These are phyloP conservation scores for Ophraella communa DNA, from an alignment of 2,888 invertebrate species.

Conservation along the genomic window DNA sequence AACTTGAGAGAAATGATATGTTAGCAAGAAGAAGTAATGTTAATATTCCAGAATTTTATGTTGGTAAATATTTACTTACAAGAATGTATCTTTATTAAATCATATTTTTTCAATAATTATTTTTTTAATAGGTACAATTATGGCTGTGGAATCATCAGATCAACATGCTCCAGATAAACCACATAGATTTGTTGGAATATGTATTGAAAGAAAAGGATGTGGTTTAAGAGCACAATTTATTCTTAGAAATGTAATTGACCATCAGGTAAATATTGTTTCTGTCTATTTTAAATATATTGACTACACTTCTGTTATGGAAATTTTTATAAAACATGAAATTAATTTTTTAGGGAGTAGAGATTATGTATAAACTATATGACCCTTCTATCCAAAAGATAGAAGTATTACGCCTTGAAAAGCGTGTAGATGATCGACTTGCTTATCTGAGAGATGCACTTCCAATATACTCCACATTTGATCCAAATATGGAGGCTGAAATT, in stretches of 20 bases:
- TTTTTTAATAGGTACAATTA: constrained; percentile 72
- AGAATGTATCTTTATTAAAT: no score
- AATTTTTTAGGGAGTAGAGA: constrained; percentile 63
- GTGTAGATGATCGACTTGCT: constrained; percentile 85
- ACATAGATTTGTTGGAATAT: constrained; percentile 92
- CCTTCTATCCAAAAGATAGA: constrained; percentile 90
- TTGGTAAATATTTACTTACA: constrained; percentile 75
- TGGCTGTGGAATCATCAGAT: constrained; percentile 89
- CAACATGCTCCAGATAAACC: constrained; percentile 83
- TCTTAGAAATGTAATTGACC: constrained; percentile 91
- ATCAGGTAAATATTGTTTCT: constrained; percentile 62
- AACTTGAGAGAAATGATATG: constrained; percentile 93
- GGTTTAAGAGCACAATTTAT: constrained; percentile 87
- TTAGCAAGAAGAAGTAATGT: constrained; percentile 79
- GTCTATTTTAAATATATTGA: background rate
- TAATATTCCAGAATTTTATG: constrained; percentile 97
- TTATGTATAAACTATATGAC: constrained; percentile 89
- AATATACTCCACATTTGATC: constrained; percentile 91
- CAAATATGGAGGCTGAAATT: constrained; percentile 87
- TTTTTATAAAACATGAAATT: background rate
- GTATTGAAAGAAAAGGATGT: constrained; percentile 82
- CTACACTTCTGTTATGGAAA: background rate
- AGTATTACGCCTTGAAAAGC: constrained; percentile 89
- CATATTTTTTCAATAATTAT: background rate
- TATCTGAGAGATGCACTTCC: constrained; percentile 91